A percentile compares a stretch with the other conserved stretches of the same genome.
Conservation (phyloP, 2,888 invertebrate species). For the Chrysodeixis includens region DNA sequence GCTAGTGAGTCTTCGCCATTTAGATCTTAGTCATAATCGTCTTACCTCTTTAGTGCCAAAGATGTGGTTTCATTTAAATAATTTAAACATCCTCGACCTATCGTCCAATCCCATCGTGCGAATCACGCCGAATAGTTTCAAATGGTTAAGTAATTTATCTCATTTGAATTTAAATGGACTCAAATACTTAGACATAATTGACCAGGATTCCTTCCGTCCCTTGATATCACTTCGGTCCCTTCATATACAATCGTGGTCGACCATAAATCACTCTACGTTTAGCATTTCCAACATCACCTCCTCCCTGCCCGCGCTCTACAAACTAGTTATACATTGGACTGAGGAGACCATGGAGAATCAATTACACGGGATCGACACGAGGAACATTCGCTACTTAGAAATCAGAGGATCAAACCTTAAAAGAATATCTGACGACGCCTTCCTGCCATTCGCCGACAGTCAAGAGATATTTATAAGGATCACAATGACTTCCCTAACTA, state of each 20-base stretch:
- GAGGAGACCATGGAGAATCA: slow-evolving; percentile 93
- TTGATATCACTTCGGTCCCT: slow-evolving; percentile 92
- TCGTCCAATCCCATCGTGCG: slow-evolving; percentile 95
- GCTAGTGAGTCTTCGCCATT: slow-evolving; percentile 91
- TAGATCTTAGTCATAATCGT: slow-evolving; percentile 94
- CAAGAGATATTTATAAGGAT: slow-evolving; percentile 94
- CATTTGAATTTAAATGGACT: slow-evolving; percentile 93
- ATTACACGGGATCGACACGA: slow-evolving; percentile 93
- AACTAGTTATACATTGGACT: slow-evolving; percentile 93
- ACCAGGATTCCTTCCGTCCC: slow-evolving; percentile 93
- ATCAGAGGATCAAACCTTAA: slow-evolving; percentile 93
- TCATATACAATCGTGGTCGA: slow-evolving; percentile 93
- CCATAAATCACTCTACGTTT: slow-evolving; percentile 91
- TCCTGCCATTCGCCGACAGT: slow-evolving; percentile 92
- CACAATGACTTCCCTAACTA: slow-evolving; percentile 93
- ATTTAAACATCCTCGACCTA: slow-evolving; percentile 93
- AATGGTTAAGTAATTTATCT: slow-evolving; percentile 92
- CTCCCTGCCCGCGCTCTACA: slow-evolving; percentile 92
- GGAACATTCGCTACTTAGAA: slow-evolving; percentile 94
- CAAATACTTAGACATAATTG: slow-evolving; percentile 92
- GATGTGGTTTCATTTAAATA: slow-evolving; percentile 92
- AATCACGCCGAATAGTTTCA: slow-evolving; percentile 92
- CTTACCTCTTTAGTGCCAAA: slow-evolving; percentile 93
- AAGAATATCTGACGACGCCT: slow-evolving; percentile 93
- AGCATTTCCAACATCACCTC: slow-evolving; percentile 92